These are phyloP conservation scores for Paralinhomoeus sp. DNA, from an alignment of 2,888 invertebrate species.

Conservation along the genomic window DNA sequence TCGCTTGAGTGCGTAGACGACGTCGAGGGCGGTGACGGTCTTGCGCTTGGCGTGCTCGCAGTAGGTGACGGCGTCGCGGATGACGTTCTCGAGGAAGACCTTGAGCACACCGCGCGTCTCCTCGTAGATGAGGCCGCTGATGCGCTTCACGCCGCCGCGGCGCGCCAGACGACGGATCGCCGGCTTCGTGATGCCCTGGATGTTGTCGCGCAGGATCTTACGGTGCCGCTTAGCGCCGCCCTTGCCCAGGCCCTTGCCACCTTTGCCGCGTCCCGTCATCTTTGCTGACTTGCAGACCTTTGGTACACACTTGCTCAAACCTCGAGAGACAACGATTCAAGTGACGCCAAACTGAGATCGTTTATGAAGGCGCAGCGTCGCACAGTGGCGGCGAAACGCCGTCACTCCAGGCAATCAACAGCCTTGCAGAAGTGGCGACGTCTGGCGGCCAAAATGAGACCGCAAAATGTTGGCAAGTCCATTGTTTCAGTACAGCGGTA, in stretches of 20 bases:
- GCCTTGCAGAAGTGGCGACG: too few relatives aligned
- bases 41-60: slow-evolving; percentile 63
- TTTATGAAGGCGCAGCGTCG: too few relatives aligned
- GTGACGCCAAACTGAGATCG: too few relatives aligned
- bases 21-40: slow-evolving; percentile 61
- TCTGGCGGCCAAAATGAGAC: too few relatives aligned
- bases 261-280: slow-evolving; percentile 35
- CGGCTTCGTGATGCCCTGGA: slow-evolving; percentile 34
- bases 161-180: slow-evolving; percentile 32
- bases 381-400: too few relatives aligned
- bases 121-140: slow-evolving; percentile 37
- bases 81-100: slow-evolving; percentile 54
- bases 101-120: slow-evolving; percentile 54
- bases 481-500: too few relatives aligned
- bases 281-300: too few relatives aligned
- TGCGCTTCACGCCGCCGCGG: slow-evolving; percentile 28
- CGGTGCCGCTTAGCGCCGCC: slow-evolving; percentile 59
- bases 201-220: slow-evolving; percentile 41
- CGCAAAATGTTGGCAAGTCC: too few relatives aligned
- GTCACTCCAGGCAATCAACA: too few relatives aligned
- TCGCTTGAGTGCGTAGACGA: slow-evolving; percentile 53
- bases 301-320: too few relatives aligned
- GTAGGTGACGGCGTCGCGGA: slow-evolving; percentile 54
- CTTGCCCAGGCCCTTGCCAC: slow-evolving; percentile 52
- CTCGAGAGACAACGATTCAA: too few relatives aligned